These are phyloP conservation scores for Microcebus murinus DNA, from an alignment of 2,113 vertebrate genomes.

Conservation along the genomic window DNA sequence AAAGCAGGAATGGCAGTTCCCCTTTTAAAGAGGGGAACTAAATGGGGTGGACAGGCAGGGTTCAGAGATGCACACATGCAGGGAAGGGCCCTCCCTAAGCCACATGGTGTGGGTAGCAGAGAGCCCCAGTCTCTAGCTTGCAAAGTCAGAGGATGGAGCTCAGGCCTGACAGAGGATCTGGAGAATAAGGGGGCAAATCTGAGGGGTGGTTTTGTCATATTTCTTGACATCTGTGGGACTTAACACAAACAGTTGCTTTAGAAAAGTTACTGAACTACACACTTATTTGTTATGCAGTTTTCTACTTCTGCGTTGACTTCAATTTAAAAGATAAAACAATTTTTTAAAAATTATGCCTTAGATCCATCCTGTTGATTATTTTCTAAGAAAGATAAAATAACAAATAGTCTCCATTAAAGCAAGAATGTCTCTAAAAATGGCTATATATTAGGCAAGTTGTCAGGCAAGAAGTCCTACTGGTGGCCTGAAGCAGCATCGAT, in stretches of 20 bases:
- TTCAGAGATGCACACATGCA: not conserved
- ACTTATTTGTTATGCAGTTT: not conserved
- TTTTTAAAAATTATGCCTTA: not conserved
- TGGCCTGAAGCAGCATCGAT: not conserved
- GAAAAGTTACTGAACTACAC: not conserved
- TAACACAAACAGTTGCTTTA: not conserved
- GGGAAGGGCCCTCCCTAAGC: not conserved
- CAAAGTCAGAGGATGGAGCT: not conserved
- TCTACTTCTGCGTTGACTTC: not conserved
- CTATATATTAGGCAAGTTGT: not conserved
- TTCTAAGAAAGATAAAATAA: not conserved
- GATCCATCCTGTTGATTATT: not conserved
- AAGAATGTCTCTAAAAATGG: not conserved
- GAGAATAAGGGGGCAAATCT: not conserved
- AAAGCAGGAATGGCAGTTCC: not conserved
- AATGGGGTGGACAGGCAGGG: not conserved
- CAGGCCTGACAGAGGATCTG: not conserved
- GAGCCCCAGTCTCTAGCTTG: not conserved
- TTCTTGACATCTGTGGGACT: not conserved
- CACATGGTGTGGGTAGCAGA: not conserved
- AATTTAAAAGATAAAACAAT: not conserved
- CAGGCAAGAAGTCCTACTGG: not conserved
- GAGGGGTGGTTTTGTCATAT: too few relatives aligned
- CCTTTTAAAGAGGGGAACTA: not conserved
- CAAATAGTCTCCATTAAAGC: not conserved